phyloP scores from a whole-genome alignment of 2,888 invertebrate species.

The Marasmarcha lunaedactyla region DNA sequence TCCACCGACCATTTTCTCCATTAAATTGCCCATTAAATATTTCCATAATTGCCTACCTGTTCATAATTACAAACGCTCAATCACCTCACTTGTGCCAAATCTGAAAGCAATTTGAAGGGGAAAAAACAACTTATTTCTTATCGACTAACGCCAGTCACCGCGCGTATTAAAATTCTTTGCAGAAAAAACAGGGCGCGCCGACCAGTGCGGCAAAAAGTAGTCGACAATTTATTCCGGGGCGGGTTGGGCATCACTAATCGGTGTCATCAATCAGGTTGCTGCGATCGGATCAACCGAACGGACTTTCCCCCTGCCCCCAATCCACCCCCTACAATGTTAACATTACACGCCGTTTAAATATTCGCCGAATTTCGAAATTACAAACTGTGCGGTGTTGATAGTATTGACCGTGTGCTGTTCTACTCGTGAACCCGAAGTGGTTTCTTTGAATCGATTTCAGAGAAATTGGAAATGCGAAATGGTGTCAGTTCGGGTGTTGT shows the following conservation, averaged over 20 bases:
- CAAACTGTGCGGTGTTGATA: background rate
- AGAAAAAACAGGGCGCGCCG: conserved; percentile 34
- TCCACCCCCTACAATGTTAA: conserved; percentile 20
- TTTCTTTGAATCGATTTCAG: too few species aligned
- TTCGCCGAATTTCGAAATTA: background rate
- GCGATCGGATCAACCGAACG: conserved; percentile 61
- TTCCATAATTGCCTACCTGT: too few species aligned
- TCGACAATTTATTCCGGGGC: conserved; percentile 63
- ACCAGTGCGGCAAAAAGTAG: conserved; percentile 54
- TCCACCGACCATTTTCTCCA: too few species aligned
- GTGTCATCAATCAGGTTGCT: conserved; percentile 64
- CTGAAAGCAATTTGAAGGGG: too few species aligned
- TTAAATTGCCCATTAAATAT: too few species aligned
- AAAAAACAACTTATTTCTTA: too few species aligned
- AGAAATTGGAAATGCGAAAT: too few species aligned
- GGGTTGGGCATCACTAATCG: conserved; percentile 67
- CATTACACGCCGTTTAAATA: conserved; percentile 13
- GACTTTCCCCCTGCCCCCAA: conserved; percentile 22
- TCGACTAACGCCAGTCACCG: conserved; percentile 11
- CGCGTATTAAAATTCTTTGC: conserved; percentile 21
- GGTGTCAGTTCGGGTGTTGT: too few species aligned
- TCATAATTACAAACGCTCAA: background rate
- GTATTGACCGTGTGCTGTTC: background rate
- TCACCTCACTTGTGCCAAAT: background rate
- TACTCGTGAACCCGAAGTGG: too few species aligned